A percentile compares a stretch with the other conserved stretches of the same genome.
phyloP scores from a whole-genome alignment of 1,140 invertebrate genomes.

The Papilio polytes region DNA sequence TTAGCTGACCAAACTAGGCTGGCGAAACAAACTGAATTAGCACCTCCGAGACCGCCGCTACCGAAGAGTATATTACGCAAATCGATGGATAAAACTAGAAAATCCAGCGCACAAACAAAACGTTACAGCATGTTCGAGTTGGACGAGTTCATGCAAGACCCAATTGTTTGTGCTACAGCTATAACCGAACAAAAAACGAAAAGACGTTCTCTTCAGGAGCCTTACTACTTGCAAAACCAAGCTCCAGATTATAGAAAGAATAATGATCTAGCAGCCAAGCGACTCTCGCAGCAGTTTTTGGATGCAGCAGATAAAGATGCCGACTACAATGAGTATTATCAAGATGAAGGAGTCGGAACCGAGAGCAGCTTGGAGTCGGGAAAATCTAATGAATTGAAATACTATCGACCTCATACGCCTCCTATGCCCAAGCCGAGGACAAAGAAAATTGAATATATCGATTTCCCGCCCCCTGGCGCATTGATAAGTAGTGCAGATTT shows the following conservation, averaged over 20 bases:
- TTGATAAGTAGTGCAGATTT: constrained; percentile 86
- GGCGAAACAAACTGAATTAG: constrained; percentile 81
- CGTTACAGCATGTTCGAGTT: constrained; percentile 93
- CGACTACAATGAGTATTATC: constrained; percentile 81
- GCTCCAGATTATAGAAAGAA: constrained; percentile 85
- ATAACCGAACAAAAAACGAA: constrained; percentile 85
- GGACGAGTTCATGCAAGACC: constrained; percentile 83
- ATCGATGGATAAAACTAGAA: constrained; percentile 83
- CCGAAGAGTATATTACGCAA: constrained; percentile 89
- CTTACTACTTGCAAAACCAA: constrained; percentile 87
- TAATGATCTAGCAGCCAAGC: constrained; percentile 85
- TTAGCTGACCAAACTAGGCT: constrained; percentile 84
- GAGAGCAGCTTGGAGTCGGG: constrained; percentile 83
- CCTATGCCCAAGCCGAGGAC: constrained; percentile 79
- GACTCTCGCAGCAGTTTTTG: constrained; percentile 81
- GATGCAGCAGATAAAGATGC: constrained; percentile 82
- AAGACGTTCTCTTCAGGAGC: constrained; percentile 89
- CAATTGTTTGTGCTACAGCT: constrained; percentile 79
- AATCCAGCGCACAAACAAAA: constrained; percentile 85
- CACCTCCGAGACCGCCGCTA: constrained; percentile 88
- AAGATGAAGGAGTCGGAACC: constrained; percentile 82
- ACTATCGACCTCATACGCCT: constrained; percentile 81
- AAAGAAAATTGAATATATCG: constrained; percentile 77
- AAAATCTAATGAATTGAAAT: constrained; percentile 83
- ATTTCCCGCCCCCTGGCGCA: constrained; percentile 77